Conservation (phyloP, 64 coral and sea anemone genomes). For the Acropora tenuis region DNA sequence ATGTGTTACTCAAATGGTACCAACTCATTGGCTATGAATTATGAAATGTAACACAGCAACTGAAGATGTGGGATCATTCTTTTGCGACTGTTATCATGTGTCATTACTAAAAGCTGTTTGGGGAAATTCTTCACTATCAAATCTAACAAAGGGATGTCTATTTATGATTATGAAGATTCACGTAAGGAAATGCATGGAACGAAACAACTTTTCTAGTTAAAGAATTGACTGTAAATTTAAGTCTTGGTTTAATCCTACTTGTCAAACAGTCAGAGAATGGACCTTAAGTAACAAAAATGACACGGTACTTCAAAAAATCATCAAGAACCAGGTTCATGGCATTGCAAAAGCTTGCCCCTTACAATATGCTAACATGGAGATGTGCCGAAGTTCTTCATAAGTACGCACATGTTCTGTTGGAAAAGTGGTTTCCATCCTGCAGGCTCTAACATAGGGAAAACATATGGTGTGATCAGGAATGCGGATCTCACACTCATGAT, state of each 20-base stretch:
- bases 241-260: background rate
- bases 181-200: background rate
- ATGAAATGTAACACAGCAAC: background rate
- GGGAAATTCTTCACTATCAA: background rate
- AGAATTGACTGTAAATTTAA: background rate
- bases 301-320: background rate
- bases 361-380: background rate
- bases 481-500: background rate
- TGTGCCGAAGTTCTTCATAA: background rate
- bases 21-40: background rate
- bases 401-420: background rate
- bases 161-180: background rate
- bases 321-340: background rate
- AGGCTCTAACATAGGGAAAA: background rate
- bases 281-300: background rate
- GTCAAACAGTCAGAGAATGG: background rate
- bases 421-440: background rate
- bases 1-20: background rate
- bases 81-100: background rate
- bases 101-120: background rate
- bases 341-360: background rate
- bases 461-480: background rate
- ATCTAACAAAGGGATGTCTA: background rate
- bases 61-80: background rate
- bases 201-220: background rate